These are phyloP conservation scores for Odontocolon sp. DNA, from an alignment of 2,888 invertebrate genomes.

Conservation along the genomic window DNA sequence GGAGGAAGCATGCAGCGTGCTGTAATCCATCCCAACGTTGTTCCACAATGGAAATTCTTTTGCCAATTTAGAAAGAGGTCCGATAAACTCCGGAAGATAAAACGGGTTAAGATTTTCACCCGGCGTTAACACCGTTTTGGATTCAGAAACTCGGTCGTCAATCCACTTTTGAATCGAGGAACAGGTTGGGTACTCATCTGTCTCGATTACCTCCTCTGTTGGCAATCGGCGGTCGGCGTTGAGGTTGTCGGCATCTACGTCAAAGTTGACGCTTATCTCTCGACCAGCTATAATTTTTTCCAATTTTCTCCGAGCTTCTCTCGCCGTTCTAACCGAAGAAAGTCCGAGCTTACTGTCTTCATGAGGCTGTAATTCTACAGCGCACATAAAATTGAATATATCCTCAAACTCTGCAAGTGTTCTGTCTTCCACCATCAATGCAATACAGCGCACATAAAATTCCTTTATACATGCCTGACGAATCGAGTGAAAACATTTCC, in stretches of 20 bases:
- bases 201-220: not conserved
- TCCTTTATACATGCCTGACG: constrained; percentile 39
- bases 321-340: not conserved
- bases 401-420: not conserved
- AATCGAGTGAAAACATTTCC: constrained; percentile 31
- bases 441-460: constrained; percentile 47
- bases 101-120: not conserved
- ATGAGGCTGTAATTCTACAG: not conserved
- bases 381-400: not conserved
- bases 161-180: not conserved
- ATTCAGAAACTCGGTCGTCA: not conserved
- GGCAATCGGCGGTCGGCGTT: not conserved
- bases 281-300: constrained; percentile 1
- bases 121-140: not conserved
- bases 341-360: not conserved
- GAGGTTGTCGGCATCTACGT: not conserved
- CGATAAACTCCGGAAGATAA: not conserved
- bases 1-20: not conserved
- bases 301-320: not conserved
- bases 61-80: not conserved
- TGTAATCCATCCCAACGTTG: not conserved
- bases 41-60: not conserved
- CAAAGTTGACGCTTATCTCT: not conserved
- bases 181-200: not conserved
- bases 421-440: constrained; percentile 12